Evolutionary conservation across 1,140 invertebrate species (phyloP), one percentile per base, ranked within the genome.

Genomic region (Penaeus japonicus): DNA sequence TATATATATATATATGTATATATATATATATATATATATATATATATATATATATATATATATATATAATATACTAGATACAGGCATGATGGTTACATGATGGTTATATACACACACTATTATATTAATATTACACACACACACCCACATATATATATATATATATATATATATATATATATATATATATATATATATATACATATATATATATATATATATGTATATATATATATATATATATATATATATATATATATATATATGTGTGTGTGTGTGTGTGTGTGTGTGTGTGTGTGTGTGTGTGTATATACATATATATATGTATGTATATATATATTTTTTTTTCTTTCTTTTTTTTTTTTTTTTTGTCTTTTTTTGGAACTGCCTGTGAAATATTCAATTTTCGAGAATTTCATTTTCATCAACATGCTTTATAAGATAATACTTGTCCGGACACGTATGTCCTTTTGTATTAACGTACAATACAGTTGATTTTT

Each of bases 221-320:
- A 70, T n/a, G 30, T 70, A 70, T 70, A 70, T 70, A 70, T n/a
- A 70, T 70, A n/a, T 70, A n/a, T 70, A 65, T 65, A 65, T 65
- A 65, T 65, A 65, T 65, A 65, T 15, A 65, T 15, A 65, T 15
- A 65, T 15, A 65, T 15, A 65, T 15, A 65, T 15, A 65, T 65
- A 65, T 65, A 65, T 65, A 65, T 65, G 27, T 65, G 27, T 65
- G 27, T 65, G 27, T 65, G 27, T 65, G 27, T 65, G 27, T 65
- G 27, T 65, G 27, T 65, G 27, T 65, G 27, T 65, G 27, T 65
- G 30, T 15, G 30, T 65, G 30, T 65, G 7, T 65, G 30, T 65
- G 30, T 65, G 30, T 65, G 30, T 65, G 20, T 65, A 18, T 65
- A 18, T 65, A 15, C 30, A 15, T 5, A 15, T 65, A 7, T 65